These are phyloP conservation scores for Meta bourneti DNA, from an alignment of 2,888 invertebrate species.

Conservation along the genomic window DNA sequence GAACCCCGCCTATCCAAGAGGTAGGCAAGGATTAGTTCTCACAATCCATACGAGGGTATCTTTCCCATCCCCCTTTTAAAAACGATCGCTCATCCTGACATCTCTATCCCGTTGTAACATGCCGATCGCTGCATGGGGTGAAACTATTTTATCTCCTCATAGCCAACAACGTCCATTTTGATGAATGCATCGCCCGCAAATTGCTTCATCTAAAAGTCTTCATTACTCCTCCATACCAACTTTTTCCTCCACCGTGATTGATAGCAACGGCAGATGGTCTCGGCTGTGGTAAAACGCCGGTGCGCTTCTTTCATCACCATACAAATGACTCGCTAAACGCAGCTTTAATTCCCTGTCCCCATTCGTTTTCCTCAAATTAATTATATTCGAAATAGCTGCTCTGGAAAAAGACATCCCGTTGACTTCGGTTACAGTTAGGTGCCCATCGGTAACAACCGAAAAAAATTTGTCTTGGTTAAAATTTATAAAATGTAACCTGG, in stretches of 20 bases:
- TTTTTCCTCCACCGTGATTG: slow-evolving; percentile 44
- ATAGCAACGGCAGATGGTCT: not conserved
- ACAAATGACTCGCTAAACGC: slow-evolving; percentile 44
- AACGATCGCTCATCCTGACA: slow-evolving; percentile 33
- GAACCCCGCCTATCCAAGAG: not conserved
- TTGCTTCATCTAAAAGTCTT: slow-evolving; percentile 43
- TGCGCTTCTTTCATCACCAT: slow-evolving; percentile 6
- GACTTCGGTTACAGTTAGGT: not conserved
- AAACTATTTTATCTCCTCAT: not conserved
- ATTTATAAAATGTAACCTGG: not conserved
- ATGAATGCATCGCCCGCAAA: slow-evolving; percentile 22
- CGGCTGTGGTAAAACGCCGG: too few species aligned
- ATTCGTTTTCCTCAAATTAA: slow-evolving; percentile 40
- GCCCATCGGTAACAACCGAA: not conserved
- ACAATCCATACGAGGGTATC: not conserved
- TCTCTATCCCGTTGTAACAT: slow-evolving; percentile 15
- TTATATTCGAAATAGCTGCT: slow-evolving; percentile 1
- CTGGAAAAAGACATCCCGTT: not conserved
- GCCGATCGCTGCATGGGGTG: slow-evolving; percentile 26
- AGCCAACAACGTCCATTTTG: slow-evolving; percentile 32
- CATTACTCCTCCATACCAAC: not conserved
- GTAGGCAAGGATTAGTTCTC: not conserved
- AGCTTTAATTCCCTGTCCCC: not conserved
- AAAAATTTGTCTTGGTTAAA: not conserved
- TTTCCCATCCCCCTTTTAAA: slow-evolving; percentile 22